Base-by-base conservation (phyloP, 2,888 invertebrate genomes). In the Lepeophtheirus nordmannii region DNA sequence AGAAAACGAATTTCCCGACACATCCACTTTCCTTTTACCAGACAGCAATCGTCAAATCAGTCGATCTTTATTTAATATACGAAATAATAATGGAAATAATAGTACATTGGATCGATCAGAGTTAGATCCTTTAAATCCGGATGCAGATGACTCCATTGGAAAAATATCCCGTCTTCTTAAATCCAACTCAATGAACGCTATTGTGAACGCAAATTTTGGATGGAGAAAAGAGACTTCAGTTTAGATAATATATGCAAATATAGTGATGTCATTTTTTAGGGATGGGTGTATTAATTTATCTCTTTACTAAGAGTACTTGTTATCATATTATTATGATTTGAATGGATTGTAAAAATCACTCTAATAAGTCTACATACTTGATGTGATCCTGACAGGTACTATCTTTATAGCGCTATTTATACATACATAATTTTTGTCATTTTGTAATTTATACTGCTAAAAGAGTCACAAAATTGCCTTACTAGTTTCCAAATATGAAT, bases 191-290 rank as follows among this genome's bases (percentile, higher is more conserved):
- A 22, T 63, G 56, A 63, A 40, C 3, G 63, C 63, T 12, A 20
- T 66, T 10, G 53, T 58, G 22, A 66, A 59, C 41, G 20, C 58
- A 20, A 66, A 66, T 30, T 61, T 66, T 40, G 66, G 66, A 10
- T 66, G 66, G 66, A 60, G 66, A 46, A 58, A 58, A 46, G 66
- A 66, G 37, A 66, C 66, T 23, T 37, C 66, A 10, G 66, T 66
- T 23, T 66, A 39, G 39, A 12, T n/a, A n/a, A n/a, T 30, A 30
- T 30, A 30, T 30, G 30, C 7, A 30, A 7, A 5, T 30, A 30
- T 30, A 30, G 2, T n/a, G n/a, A n/a, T 7, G 7, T 30, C 30
- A 30, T 30, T 30, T 30, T 30, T 30, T 30, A 30, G 30, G 2
- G 2, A 5, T 30, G 2, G 30, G 7, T 30, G 30, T 30, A 30